Conservation (phyloP, 92 coral and sea anemone genomes). For the Bergia puertoricense region DNA sequence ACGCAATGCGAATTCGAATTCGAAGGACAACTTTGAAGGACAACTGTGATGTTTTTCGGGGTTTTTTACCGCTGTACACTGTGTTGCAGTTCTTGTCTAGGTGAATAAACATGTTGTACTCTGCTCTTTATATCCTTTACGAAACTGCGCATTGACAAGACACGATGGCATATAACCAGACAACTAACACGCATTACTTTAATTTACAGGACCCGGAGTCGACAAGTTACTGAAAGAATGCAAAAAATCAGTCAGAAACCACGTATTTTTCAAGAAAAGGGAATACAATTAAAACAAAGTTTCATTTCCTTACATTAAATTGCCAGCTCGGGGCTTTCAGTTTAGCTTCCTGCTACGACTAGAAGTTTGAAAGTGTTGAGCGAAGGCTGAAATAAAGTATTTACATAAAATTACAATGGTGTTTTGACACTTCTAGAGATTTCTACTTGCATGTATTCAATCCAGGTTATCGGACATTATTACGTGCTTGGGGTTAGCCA, state of each 20-base stretch:
- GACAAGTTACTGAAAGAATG: not conserved
- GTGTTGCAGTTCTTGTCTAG: not conserved
- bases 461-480: too few species aligned
- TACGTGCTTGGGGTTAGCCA: too few species aligned
- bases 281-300: not conserved
- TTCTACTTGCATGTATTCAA: too few species aligned
- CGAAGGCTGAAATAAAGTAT: too few species aligned
- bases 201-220: not conserved
- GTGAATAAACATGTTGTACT: not conserved
- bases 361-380: too few species aligned
- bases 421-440: too few species aligned
- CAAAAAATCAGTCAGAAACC: not conserved
- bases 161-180: not conserved
- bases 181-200: not conserved
- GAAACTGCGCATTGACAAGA: not conserved
- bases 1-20: too few species aligned
- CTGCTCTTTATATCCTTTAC: not conserved
- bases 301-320: not conserved
- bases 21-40: too few species aligned
- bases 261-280: not conserved
- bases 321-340: not conserved
- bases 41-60: too few species aligned
- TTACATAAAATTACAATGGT: too few species aligned
- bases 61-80: too few species aligned
- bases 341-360: not conserved